Evolutionary conservation across 1,140 invertebrate species (phyloP), one percentile per base, ranked within the genome.

Genomic region (Acyrthosiphon pisum): DNA sequence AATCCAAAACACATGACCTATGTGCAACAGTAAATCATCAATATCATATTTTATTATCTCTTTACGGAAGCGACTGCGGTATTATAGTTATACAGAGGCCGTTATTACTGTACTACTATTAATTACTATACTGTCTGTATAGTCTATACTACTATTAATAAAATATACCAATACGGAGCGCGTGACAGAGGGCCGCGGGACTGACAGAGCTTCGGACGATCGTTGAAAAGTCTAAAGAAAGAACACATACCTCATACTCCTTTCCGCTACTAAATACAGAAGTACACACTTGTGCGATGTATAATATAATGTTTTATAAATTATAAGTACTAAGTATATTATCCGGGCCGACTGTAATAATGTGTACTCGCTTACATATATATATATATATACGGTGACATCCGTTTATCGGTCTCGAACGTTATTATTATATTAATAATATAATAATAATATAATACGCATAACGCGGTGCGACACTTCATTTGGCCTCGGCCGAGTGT

Each of bases 381-480:
- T 26, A 46, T 11, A 7, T 22, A n/a, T 41, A 83, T 2, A 37
- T 84, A 84, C 8, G 41, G 2, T 41, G 37, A 86, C 83, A 86
- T 86, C 83, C 83, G 83, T 86, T 86, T 86, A 86, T 86, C 83
- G 26, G 84, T 87, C 18, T 46, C 84, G 84, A 30, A 46, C 84
- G 84, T 88, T 87, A 48, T 88, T 88, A 86, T 26, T 14, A 56
- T 89, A 30, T 48, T 88, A 88, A 20, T 90, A 90, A 68, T 90
- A 68, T 60, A 60, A 90, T 90, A 90, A 53, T 53, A 53, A 23
- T 53, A 53, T 53, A 53, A 90, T 44, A 60, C 53, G 86, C 60
- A n/a, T 48, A 88, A 35, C 46, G 50, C 22, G 50, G 50, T 1
- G 48, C n/a, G 91, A 93, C 91, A 93, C 91, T 93, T 84, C 76